Evolutionary conservation across 2,888 invertebrate species (phyloP).

Genomic region (Ochropleura leucogaster): DNA sequence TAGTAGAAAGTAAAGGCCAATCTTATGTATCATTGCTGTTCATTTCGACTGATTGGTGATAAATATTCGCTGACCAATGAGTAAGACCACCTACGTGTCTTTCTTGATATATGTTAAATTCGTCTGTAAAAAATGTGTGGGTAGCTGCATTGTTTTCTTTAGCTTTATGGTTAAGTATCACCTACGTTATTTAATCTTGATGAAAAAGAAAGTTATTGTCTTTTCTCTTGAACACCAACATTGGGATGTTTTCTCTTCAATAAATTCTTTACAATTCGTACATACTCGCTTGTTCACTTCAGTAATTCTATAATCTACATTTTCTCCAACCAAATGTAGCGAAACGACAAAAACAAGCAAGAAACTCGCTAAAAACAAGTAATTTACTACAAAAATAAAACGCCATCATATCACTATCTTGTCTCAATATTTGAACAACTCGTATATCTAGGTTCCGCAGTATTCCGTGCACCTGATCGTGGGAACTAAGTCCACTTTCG

Average conservation of each 20-base stretch:
- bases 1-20: slow-evolving; percentile 63
- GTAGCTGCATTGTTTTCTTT: slow-evolving; percentile 56
- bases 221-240: background rate
- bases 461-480: slow-evolving; percentile 73
- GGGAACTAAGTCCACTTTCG: slow-evolving; percentile 78
- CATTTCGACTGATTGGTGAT: slow-evolving; percentile 49
- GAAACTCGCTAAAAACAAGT: slow-evolving; percentile 18
- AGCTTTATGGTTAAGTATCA: slow-evolving; percentile 35
- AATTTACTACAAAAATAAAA: slow-evolving; percentile 46
- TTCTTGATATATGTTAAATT: slow-evolving; percentile 45
- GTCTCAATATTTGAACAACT: slow-evolving; percentile 77
- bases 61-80: slow-evolving; percentile 53
- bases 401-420: slow-evolving; percentile 45
- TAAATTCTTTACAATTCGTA: no score
- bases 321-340: background rate
- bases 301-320: no score
- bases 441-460: slow-evolving; percentile 62
- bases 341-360: background rate
- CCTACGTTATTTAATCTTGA: slow-evolving; percentile 40
- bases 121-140: slow-evolving; percentile 39
- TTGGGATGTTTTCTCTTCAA: background rate
- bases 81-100: slow-evolving; percentile 57
- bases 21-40: slow-evolving; percentile 30
- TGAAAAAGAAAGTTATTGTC: slow-evolving; percentile 41
- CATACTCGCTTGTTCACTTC: no score